Conservation (phyloP, 2,888 invertebrate species). For the Acanthococcus lagerstroemiae region DNA sequence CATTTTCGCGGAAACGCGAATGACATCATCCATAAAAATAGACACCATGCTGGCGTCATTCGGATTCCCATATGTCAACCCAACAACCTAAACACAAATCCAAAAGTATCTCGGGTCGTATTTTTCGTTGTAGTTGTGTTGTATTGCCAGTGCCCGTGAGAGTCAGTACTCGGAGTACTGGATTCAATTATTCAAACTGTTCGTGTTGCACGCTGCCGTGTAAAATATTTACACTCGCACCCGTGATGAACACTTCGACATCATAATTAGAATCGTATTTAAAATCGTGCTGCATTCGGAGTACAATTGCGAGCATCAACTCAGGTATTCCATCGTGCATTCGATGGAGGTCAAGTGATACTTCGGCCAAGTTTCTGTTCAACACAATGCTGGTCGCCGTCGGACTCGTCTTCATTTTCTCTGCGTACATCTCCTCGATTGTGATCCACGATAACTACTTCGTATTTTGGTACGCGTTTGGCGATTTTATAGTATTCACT, state of each 20-base stretch:
- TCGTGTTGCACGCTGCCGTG: neutral
- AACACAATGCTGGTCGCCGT: slow-evolving; percentile 12
- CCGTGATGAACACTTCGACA: neutral
- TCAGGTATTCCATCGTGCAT: neutral
- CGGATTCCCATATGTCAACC: too few relatives aligned
- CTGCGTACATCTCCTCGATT: slow-evolving; percentile 10
- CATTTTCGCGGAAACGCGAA: too few relatives aligned
- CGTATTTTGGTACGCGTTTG: slow-evolving; percentile 13
- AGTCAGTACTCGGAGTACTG: too few relatives aligned
- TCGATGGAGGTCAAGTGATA: slow-evolving; percentile 23
- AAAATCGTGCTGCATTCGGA: neutral
- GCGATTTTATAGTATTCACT: slow-evolving; percentile 15
- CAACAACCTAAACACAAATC: too few relatives aligned
- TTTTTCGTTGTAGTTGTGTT: too few relatives aligned
- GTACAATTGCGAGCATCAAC: neutral
- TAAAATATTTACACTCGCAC: neutral
- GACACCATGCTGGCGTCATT: too few relatives aligned
- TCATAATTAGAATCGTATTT: neutral
- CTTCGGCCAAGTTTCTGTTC: too few relatives aligned
- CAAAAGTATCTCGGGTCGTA: too few relatives aligned
- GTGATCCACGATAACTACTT: slow-evolving; percentile 9
- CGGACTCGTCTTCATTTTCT: neutral
- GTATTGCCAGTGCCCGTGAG: too few relatives aligned
- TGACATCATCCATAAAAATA: too few relatives aligned
- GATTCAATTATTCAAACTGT: neutral